Conservation (phyloP, 2,797 vertebrate species). For the Diplodus puntazzo region DNA sequence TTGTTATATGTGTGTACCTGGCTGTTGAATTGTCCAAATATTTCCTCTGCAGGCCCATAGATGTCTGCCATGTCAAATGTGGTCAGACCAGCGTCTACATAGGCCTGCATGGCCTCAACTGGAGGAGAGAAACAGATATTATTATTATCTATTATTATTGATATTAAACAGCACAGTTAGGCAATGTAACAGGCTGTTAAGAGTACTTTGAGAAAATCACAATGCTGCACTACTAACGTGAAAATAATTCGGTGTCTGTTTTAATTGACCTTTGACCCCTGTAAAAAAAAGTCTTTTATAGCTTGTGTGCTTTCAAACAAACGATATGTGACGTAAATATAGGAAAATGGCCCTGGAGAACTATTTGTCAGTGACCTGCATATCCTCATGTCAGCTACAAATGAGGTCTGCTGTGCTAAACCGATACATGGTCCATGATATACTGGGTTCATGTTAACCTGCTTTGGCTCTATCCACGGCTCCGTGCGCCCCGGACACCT, state of each 20-base stretch:
- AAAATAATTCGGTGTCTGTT: too few species aligned
- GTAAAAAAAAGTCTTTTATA: too few species aligned
- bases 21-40: slow-evolving; percentile 70
- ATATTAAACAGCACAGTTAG: neutral
- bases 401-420: too few species aligned
- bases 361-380: too few species aligned
- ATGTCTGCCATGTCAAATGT: slow-evolving; percentile 77
- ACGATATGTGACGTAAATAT: too few species aligned
- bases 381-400: too few species aligned
- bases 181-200: neutral
- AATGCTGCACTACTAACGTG: too few species aligned
- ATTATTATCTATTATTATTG: neutral
- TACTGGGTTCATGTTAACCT: slow-evolving; percentile 32
- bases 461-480: slow-evolving; percentile 47
- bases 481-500: slow-evolving; percentile 72
- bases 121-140: neutral
- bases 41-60: slow-evolving; percentile 75
- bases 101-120: slow-evolving; percentile 69
- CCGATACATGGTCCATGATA: too few species aligned
- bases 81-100: slow-evolving; percentile 70
- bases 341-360: too few species aligned
- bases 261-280: too few species aligned
- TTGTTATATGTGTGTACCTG: slow-evolving; percentile 42
- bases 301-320: too few species aligned
- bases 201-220: too few species aligned